Evolutionary conservation across 2,113 vertebrate genomes (phyloP).

Genomic region (Callopanchax toddi): DNA sequence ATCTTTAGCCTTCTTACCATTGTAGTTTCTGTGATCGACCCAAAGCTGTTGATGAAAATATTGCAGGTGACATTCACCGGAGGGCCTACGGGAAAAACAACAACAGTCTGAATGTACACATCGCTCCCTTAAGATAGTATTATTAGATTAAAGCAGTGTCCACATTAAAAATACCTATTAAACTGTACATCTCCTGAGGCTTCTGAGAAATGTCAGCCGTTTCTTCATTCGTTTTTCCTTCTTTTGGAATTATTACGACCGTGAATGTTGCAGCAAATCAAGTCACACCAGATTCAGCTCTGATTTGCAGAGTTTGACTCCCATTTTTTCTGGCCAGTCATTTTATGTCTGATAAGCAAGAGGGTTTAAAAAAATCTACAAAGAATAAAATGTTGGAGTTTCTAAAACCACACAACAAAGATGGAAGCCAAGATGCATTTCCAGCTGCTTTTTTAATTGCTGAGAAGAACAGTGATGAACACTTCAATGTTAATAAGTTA

Average conservation of each 20-base stretch:
- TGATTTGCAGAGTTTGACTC: background rate
- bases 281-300: background rate
- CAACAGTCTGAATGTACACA: conserved; percentile 24
- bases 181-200: conserved; percentile 6
- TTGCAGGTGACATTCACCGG: conserved; percentile 97
- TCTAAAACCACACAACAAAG: background rate
- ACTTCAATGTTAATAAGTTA: too few species aligned
- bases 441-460: background rate
- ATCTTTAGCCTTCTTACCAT: conserved; percentile 83
- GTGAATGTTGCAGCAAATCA: conserved; percentile 1
- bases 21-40: conserved; percentile 93
- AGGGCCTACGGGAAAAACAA: conserved; percentile 78
- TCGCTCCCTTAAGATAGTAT: conserved; percentile 8
- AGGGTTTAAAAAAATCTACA: background rate
- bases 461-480: background rate
- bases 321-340: background rate
- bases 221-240: conserved; percentile 13
- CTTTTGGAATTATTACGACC: background rate
- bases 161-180: conserved; percentile 1
- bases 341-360: background rate
- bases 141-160: conserved; percentile 5
- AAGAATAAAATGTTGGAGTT: background rate
- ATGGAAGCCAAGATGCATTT: background rate
- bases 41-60: conserved; percentile 98
- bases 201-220: background rate